Percentiles rank a stretch among this genome's conserved stretches.
phyloP scores from a whole-genome alignment of 2,113 vertebrate genomes.

The Ammodytes dubius region DNA sequence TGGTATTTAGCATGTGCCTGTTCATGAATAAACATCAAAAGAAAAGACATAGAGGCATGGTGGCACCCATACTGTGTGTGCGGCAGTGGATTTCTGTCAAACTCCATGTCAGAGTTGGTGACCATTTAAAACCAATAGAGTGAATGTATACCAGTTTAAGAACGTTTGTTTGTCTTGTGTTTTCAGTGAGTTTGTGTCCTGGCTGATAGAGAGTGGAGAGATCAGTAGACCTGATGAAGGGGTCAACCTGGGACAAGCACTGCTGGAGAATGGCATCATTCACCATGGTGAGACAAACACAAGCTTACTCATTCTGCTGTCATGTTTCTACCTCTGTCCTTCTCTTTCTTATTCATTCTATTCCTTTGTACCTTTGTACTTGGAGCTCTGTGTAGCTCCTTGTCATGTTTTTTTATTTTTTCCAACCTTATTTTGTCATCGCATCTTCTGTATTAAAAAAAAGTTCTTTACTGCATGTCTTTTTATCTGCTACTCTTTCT shows the following conservation, averaged over 20 bases:
- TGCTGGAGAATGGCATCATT: constrained; percentile 98
- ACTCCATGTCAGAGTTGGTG: not conserved
- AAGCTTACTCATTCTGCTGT: not conserved
- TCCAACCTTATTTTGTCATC: no score
- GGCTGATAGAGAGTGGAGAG: constrained; percentile 96
- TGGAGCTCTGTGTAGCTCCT: not conserved
- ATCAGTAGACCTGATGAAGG: constrained; percentile 98
- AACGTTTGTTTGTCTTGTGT: constrained; percentile 46
- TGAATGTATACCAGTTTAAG: not conserved
- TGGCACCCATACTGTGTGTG: not conserved
- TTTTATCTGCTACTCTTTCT: no score
- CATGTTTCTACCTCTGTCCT: not conserved
- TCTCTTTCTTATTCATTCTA: not conserved
- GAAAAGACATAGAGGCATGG: not conserved
- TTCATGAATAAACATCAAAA: not conserved
- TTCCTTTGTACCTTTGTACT: not conserved
- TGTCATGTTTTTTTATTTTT: no score
- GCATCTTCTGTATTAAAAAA: no score
- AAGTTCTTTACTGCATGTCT: no score
- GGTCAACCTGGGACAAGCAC: constrained; percentile 96
- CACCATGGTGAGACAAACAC: constrained; percentile 91
- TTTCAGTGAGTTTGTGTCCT: constrained; percentile 95
- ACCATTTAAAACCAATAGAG: not conserved
- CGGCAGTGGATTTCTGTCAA: not conserved
- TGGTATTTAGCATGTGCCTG: not conserved